Conservation (phyloP, 2,888 invertebrate species). For the Fragum sueziense region DNA sequence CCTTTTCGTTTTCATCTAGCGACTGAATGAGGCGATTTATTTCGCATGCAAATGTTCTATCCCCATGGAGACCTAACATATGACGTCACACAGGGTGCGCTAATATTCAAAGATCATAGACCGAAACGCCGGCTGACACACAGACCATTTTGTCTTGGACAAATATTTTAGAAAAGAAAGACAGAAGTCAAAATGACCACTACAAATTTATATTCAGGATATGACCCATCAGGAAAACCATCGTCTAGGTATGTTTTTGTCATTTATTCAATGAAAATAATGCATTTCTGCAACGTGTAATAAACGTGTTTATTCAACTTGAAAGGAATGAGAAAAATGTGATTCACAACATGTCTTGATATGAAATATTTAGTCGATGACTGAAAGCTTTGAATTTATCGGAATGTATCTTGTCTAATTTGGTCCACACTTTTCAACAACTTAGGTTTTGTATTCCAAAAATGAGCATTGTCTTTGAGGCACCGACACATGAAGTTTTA, state of each 20-base stretch:
- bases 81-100: conserved; percentile 61
- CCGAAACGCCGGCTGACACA: conserved; percentile 36
- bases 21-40: no score
- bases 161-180: background rate
- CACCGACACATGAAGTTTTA: no score
- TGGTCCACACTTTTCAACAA: no score
- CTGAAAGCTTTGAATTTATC: no score
- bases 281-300: background rate
- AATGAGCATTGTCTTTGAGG: no score
- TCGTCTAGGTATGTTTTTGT: conserved; percentile 65
- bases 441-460: no score
- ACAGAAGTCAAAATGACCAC: conserved; percentile 63
- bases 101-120: conserved; percentile 49
- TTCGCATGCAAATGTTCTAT: background rate
- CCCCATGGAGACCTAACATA: conserved; percentile 49
- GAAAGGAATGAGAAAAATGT: conserved; percentile 51
- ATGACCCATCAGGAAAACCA: conserved; percentile 52
- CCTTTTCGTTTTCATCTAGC: no score
- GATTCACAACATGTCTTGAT: conserved; percentile 21
- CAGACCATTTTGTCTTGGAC: conserved; percentile 13
- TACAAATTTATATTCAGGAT: conserved; percentile 65
- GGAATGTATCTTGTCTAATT: no score
- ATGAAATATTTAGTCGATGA: no score
- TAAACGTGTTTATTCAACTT: conserved; percentile 30
- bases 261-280: background rate